Base-by-base conservation (phyloP, 1,140 invertebrate genomes). In the Pachypsylla venusta region DNA sequence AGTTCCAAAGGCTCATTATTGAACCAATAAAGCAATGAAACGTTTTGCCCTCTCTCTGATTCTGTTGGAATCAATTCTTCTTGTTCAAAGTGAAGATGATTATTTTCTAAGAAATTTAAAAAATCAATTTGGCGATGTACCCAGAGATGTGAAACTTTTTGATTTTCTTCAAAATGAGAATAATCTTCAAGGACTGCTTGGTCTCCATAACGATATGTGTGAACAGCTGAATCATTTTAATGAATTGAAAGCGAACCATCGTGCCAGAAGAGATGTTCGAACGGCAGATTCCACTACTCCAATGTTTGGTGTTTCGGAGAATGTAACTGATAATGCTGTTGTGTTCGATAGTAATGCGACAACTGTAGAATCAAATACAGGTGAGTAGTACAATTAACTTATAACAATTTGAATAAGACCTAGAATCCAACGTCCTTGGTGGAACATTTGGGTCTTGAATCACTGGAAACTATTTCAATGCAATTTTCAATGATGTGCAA, bases 61-160 rank as follows among this genome's bases (percentile, higher is more conserved):
- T 4, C 42, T 48, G 16, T 4, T 48, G 4, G 4, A 48, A 48
- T 48, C 7, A 19, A 7, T 48, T n/a, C 16, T 48, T 3, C n/a
- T 48, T n/a, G 42, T 19, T n/a, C 16, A 19, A 3, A 5, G 42
- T 48, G 42, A 48, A 3, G 42, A 48, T 19, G 42, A 48, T 19
- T 5, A 19, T 5, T 48, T 48, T 22, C 16, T 48, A 3, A 3
- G 4, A 19, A 48, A 48, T 48, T n/a, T 48, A 3, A 48, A 48
- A 19, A n/a, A 48, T 22, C 42, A 48, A 48, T 48, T 48, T 22
- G 42, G n/a, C 22, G 42, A 48, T 48, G 42, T 48, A 19, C 42
- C 42, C 7, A 48, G 16, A 22, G 42, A 48, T 22, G 42, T 48
- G 42, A 48, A 48, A n/a, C 42, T 48, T 3, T 48, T 48, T n/a